Evolutionary conservation across 2,113 vertebrate species (phyloP).

Genomic region (Gallinago undulata): DNA sequence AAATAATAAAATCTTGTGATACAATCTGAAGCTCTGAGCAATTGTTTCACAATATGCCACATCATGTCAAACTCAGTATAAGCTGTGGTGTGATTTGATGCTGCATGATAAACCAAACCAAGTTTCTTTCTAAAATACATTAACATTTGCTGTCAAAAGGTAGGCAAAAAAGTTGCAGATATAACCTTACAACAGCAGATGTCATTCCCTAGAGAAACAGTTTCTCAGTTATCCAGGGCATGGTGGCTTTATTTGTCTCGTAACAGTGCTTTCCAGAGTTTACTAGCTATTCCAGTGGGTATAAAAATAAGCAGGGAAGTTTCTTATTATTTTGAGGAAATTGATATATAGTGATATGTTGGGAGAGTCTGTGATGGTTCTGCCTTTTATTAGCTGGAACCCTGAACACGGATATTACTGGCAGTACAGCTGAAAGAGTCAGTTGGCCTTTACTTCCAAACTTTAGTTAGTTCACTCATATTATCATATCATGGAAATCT

Average conservation of each 20-base stretch:
- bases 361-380: not conserved
- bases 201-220: not conserved
- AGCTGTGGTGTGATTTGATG: not conserved
- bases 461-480: not conserved
- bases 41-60: not conserved
- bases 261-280: not conserved
- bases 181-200: not conserved
- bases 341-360: not conserved
- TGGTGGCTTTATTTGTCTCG: not conserved
- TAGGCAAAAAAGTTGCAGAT: not conserved
- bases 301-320: not conserved
- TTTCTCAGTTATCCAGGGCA: not conserved
- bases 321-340: slow-evolving; percentile 16
- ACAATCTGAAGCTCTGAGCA: not conserved
- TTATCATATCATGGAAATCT: not conserved
- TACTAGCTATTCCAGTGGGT: not conserved
- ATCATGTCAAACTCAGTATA: not conserved
- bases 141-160: not conserved
- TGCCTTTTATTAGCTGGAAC: not conserved
- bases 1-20: not conserved
- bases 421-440: not conserved
- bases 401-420: not conserved
- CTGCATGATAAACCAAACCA: not conserved
- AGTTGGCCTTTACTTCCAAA: not conserved
- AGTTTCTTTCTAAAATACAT: not conserved